Evolutionary conservation across 92 coral and sea anemone species (phyloP).

Genomic region (Phenganax stokvisi): DNA sequence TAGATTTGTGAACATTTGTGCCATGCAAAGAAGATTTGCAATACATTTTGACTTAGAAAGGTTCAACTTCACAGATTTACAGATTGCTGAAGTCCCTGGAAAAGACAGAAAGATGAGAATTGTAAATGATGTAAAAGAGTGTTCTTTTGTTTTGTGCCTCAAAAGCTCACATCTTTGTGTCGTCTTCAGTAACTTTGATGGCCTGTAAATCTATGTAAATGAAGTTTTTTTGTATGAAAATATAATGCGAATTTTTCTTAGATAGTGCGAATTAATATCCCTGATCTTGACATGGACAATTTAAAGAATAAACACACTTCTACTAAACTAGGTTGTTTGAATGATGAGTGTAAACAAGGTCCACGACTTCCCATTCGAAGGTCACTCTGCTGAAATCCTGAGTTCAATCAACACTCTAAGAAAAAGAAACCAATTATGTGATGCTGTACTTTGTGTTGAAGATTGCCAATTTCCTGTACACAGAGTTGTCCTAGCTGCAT

Average conservation of each 20-base stretch:
- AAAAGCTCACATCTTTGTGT: too few relatives aligned
- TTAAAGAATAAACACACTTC: too few relatives aligned
- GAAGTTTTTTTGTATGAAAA: too few relatives aligned
- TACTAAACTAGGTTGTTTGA: too few relatives aligned
- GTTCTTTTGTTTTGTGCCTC: too few relatives aligned
- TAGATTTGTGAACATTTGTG: too few relatives aligned
- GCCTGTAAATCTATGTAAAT: too few relatives aligned
- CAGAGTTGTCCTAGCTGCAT: conserved; percentile 82
- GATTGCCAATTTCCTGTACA: conserved; percentile 78
- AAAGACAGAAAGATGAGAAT: neutral
- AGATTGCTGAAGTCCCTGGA: neutral
- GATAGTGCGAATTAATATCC: too few relatives aligned
- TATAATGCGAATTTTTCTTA: too few relatives aligned
- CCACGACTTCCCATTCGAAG: conserved; percentile 58
- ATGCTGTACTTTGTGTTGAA: conserved; percentile 67
- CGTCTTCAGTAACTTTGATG: too few relatives aligned
- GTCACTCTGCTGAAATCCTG: conserved; percentile 80
- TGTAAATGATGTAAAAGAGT: neutral
- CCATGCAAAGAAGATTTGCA: too few relatives aligned
- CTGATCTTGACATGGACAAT: too few relatives aligned
- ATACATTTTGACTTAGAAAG: neutral
- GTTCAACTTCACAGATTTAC: neutral
- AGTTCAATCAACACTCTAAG: conserved; percentile 71
- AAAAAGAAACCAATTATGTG: conserved; percentile 70
- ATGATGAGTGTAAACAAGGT: conserved; percentile 34